A percentile compares a stretch with the other conserved stretches of the same genome.
Evolutionary conservation across 2,113 vertebrate species (phyloP).

Genomic region (Tinamus guttatus): DNA sequence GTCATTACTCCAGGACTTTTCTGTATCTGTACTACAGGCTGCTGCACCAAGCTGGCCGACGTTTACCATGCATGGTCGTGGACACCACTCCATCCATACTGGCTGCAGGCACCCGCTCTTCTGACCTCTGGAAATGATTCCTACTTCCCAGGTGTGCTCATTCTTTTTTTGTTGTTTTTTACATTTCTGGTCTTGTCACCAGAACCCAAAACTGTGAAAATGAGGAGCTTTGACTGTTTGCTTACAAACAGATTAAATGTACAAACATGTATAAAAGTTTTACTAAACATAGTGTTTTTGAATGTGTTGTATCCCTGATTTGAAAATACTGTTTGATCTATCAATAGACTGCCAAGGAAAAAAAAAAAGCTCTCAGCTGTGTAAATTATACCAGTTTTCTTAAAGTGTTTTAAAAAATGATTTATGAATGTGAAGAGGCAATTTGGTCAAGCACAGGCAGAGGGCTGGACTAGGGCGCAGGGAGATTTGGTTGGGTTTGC

Average conservation of each 20-base stretch:
- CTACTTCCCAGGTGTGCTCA: background rate
- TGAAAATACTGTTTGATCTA: background rate
- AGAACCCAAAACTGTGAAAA: background rate
- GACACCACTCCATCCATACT: background rate
- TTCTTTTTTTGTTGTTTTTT: background rate
- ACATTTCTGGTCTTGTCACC: background rate
- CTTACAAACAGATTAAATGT: background rate
- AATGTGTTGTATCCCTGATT: background rate
- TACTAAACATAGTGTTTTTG: background rate
- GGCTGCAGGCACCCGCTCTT: background rate
- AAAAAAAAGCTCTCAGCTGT: background rate
- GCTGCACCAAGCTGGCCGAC: background rate
- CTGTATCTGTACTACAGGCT: background rate
- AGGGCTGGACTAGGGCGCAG: background rate
- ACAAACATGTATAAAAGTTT: slow-evolving; percentile 16
- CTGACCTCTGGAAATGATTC: background rate
- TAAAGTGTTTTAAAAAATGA: background rate
- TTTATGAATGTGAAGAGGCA: background rate
- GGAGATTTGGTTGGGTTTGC: background rate
- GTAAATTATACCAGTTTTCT: background rate
- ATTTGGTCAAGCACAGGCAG: background rate
- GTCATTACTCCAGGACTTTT: background rate
- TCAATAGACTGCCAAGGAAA: background rate
- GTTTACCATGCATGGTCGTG: background rate
- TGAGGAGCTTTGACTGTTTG: background rate